Evolutionary conservation across 2,888 invertebrate genomes (phyloP).

Genomic region (Latrodectus hesperus): DNA sequence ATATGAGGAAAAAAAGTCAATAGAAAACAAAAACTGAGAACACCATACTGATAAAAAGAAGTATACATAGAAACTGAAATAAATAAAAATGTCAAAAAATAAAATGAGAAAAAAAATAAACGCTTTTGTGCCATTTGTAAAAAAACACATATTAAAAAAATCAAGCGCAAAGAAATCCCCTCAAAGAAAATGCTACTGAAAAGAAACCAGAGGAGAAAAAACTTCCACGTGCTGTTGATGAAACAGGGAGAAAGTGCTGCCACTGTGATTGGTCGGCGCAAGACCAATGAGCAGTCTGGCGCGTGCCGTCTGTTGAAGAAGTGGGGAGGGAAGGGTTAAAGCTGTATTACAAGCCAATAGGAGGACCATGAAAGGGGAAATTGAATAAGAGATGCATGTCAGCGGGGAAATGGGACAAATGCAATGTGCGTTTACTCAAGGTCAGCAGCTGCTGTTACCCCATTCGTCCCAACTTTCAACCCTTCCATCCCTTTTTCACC

Average conservation of each 20-base stretch:
- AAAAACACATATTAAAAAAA: conserved; percentile 2
- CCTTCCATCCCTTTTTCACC: conserved; percentile 45
- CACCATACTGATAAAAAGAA: conserved; percentile 4
- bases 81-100: conserved; percentile 29
- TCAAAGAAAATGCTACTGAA: conserved; percentile 15
- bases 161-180: background rate
- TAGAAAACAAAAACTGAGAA: background rate
- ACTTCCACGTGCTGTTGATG: conserved; percentile 12
- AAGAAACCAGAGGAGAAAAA: conserved; percentile 25
- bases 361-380: conserved; percentile 29
- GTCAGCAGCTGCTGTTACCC: conserved; percentile 49
- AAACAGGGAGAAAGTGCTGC: background rate
- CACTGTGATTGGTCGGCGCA: conserved; percentile 22
- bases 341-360: conserved; percentile 34
- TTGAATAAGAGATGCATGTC: conserved; percentile 53
- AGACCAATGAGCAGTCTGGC: conserved; percentile 35
- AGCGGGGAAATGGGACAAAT: conserved; percentile 58
- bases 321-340: conserved; percentile 57
- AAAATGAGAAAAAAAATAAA: conserved; percentile 8
- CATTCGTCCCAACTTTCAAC: conserved; percentile 32
- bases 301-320: conserved; percentile 43
- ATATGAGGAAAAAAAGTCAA: background rate
- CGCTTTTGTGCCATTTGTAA: conserved; percentile 13
- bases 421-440: conserved; percentile 42
- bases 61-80: background rate